Evolutionary conservation across 2,888 invertebrate genomes (phyloP).

Genomic region (Pachydiplax longipennis): DNA sequence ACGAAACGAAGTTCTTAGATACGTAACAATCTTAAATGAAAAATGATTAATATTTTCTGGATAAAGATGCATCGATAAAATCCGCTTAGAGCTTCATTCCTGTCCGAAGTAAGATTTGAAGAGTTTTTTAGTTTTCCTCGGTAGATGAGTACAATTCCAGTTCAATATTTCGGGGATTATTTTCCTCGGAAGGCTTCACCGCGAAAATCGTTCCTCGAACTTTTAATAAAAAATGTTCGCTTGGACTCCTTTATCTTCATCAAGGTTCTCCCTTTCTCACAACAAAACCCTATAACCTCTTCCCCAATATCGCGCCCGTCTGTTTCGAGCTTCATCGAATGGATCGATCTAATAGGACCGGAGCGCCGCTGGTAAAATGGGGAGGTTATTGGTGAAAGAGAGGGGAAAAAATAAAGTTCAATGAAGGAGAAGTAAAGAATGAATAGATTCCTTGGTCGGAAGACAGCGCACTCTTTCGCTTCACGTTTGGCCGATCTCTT

Average conservation of each 20-base stretch:
- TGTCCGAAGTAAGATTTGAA: no score
- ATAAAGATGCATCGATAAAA: no score
- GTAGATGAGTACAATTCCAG: no score
- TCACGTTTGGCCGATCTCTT: no score
- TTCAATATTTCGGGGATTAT: not conserved
- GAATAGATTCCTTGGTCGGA: not conserved
- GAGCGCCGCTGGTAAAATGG: not conserved
- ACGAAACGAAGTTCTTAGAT: no score
- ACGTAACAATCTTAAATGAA: no score
- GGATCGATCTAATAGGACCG: slow-evolving; percentile 4
- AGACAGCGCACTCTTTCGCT: not conserved
- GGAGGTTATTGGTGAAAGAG: not conserved
- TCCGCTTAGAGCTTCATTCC: no score
- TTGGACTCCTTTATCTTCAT: not conserved
- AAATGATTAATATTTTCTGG: no score
- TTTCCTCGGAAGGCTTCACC: not conserved
- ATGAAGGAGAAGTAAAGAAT: not conserved
- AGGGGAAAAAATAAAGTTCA: not conserved
- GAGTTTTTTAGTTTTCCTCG: no score
- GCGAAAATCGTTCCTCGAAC: not conserved
- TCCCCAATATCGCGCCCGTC: slow-evolving; percentile 1
- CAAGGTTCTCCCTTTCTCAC: not conserved
- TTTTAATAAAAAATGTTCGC: not conserved
- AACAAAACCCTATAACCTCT: not conserved
- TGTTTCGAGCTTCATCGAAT: not conserved